Evolutionary conservation across 1,140 invertebrate genomes (phyloP), one percentile per base, ranked within the genome.

Genomic region (Heliothis subflexa): DNA sequence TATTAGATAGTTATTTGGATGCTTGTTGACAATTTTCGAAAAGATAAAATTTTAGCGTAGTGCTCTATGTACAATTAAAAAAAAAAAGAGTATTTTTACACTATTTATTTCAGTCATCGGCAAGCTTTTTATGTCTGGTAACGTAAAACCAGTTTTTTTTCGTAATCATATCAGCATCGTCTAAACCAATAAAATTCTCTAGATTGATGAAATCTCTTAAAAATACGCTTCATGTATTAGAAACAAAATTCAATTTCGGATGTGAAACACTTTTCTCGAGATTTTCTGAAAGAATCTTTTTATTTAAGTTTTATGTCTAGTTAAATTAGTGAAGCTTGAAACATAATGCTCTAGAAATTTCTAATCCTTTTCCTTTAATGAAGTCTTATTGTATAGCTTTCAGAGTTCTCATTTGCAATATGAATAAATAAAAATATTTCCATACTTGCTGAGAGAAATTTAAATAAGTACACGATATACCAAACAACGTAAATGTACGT

Each of bases 201-300:
- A 47, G 45, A 66, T 66, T 66, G 40, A 47, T 47, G 40, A 16
- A 66, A 66, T 66, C 40, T 18, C 40, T n/a, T 59, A 66, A 66
- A 64, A 49, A 18, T n/a, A 66, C 62, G 62, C 45, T 16, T 64
- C 16, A 16, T 33, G 18, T 13, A 10, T 28, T 62, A 5, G 12
- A 14, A 40, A 18, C 52, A 62, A 40, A 62, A 62, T 62, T 40
- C 7, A 62, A 64, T 64, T 45, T 64, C 7, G 13, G 61, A 10
- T 18, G 1, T 16, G 12, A 16, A 45, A 16, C 28, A 21, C 16
- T 64, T 64, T 64, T 40, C 16, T 33, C 16, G 9, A 47, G 62
- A 47, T 47, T 47, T 66, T 66, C n/a, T 45, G 25, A 12, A 66
- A 47, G 12, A 66, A 13, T 40, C 18, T 66, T 66, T 66, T 18